Evolutionary conservation across 2,797 vertebrate species (phyloP), one percentile per base, ranked within the genome.

Genomic region (Arnoldichthys spilopterus): DNA sequence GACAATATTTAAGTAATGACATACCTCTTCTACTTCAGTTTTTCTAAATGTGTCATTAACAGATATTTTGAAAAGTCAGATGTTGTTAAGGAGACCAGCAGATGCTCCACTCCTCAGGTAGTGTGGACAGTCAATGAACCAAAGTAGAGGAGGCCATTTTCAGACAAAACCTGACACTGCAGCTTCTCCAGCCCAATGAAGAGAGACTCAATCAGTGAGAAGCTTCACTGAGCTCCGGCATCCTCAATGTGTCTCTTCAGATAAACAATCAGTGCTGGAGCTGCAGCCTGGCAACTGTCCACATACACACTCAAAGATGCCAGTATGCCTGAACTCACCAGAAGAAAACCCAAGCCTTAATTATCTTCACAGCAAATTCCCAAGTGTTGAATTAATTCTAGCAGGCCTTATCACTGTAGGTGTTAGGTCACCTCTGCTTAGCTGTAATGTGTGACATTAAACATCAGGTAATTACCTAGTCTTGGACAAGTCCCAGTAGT

Each of bases 121-220:
- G 8, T 28, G 22, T 11, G 6, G 20, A 3, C 1, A 34, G 69
- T 56, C 32, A 40, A 40, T 40, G 20, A 54, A 56, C 16, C 13
- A 20, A 13, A 70, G 12, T 6, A 40, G 26, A 49, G 32, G 26
- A 32, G 54, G 12, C n/a, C 54, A 73, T 61, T 59, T 51, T 37
- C 47, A 4, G 28, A 59, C 70, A 72, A 51, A 59, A 45, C 34
- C 51, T 66, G 62, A 79, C 62, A 18, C 61, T 73, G 70, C 70
- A 68, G 71, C 63, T 37, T 79, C 59, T 61, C 63, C 49, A 26
- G 53, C 34, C 58, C 43, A 74, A 28, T 74, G 53, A 68, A 61
- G 63, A 49, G 43, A 4, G 13, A 61, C 28, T 74, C 63, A 56
- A 40, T 56, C 53, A 37, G 51, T 37, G n/a, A 43, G 43, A 73